Base-by-base conservation (phyloP, 92 coral and sea anemone species). In the Actinostola sp. region DNA sequence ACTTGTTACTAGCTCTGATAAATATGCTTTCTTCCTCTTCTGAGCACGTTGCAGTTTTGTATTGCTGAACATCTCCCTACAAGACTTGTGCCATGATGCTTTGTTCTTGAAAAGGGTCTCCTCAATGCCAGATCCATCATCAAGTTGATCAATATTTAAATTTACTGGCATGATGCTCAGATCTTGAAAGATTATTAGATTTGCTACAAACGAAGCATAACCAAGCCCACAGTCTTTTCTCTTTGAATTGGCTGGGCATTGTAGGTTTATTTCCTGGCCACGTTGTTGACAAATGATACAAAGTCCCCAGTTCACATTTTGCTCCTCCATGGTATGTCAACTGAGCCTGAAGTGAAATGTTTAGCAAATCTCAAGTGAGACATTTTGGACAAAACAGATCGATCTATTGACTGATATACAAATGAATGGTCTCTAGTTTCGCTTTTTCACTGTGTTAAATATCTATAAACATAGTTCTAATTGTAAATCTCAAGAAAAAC, bases 21-120 rank as follows among this genome's bases (percentile, higher is more conserved):
- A 21, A 49, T 49, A n/a, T n/a, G n/a, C 72, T 30, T 23, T 4
- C 21, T 73, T 85, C 65, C 84, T 55, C 31, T 76, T 71, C 71
- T 21, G 55, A 0, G 70, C 84, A 4, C 73, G 58, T 16, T 73
- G 44, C 19, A 84, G n/a, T 54, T 84, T 64, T 2, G 79, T 84
- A 55, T 60, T 79, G 46, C 66, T 78, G 25, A 69, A 63, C 6
- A 12, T 61, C 20, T 83, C 77, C 63, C 78, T 32, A 58, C 93
- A 84, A 1, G 75, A 71, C 21, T 79, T 83, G 57, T 86, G 88
- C 85, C 92, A 87, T 2, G 15, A 45, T 26, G 88, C 88, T 51
- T 81, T 76, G 43, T 76, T 76, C 2, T 50, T 48, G 23, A 32
- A 0, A 0, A 86, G 32, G 2, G 82, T 86, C 17, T 43, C 24